Conservation (phyloP, 2,888 invertebrate genomes). For the Chymomyza fuscimana region DNA sequence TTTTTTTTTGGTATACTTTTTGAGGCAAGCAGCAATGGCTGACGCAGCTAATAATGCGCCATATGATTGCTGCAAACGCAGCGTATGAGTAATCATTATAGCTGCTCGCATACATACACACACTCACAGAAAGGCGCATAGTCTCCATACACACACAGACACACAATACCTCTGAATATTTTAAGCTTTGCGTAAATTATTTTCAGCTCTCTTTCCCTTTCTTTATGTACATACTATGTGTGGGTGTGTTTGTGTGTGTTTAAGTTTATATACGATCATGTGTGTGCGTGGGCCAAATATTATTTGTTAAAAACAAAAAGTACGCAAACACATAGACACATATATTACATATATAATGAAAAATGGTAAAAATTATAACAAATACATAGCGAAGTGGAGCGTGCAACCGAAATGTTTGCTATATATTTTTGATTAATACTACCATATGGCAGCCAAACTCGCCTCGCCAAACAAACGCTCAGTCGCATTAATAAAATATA, state of each 20-base stretch:
- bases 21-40: constrained; percentile 35
- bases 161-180: constrained; percentile 42
- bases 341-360: constrained; percentile 52
- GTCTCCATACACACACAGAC: not conserved
- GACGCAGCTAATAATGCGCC: constrained; percentile 72
- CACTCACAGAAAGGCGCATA: not conserved
- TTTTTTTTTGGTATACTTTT: not conserved
- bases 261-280: too few relatives aligned
- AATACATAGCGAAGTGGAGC: constrained; percentile 38
- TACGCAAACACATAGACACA: constrained; percentile 6
- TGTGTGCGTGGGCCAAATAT: constrained; percentile 32
- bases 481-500: constrained; percentile 73
- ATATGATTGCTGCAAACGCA: constrained; percentile 71
- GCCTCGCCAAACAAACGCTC: constrained; percentile 44
- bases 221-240: not conserved
- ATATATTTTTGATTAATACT: constrained; percentile 64
- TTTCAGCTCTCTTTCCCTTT: constrained; percentile 20
- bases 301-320: constrained; percentile 29
- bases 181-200: constrained; percentile 68
- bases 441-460: constrained; percentile 66
- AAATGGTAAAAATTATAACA: constrained; percentile 64
- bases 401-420: constrained; percentile 48
- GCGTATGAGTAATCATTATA: constrained; percentile 73
- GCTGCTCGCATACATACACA: constrained; percentile 28
- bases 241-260: not conserved